Percentiles rank a stretch among this genome's conserved stretches.
These are phyloP conservation scores for Agrenia bidenticulata DNA, from an alignment of 2,888 invertebrate species.

Conservation along the genomic window DNA sequence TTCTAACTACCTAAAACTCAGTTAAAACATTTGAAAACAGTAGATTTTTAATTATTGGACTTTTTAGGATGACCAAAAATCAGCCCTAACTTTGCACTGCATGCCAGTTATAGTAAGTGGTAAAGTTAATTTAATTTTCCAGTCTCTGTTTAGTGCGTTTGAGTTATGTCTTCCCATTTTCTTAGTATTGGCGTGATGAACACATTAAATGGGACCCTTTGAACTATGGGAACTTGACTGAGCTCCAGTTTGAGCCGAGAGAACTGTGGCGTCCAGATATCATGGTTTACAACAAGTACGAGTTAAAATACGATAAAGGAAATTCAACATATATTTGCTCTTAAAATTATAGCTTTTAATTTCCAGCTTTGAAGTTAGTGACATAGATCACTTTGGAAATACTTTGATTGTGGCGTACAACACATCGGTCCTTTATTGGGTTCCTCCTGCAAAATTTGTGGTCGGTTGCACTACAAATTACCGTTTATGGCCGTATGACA, in stretches of 20 bases:
- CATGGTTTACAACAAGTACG: constrained; percentile 24
- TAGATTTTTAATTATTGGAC: constrained; percentile 8
- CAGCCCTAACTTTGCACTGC: constrained; percentile 20
- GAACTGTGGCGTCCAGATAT: constrained; percentile 38
- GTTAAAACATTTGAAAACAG: not conserved
- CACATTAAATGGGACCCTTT: constrained; percentile 37
- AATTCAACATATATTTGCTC: not conserved
- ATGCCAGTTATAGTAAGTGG: constrained; percentile 21
- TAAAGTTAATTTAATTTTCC: constrained; percentile 4
- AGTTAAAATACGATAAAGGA: not conserved
- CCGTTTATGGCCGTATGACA: constrained; percentile 39
- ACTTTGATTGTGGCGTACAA: constrained; percentile 8
- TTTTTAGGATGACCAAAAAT: constrained; percentile 27
- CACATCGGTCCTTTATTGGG: constrained; percentile 24
- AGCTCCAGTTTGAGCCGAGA: constrained; percentile 19
- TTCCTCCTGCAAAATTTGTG: constrained; percentile 31
- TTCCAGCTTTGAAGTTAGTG: constrained; percentile 27
- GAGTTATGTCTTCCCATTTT: no score
- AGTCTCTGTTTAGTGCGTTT: not conserved
- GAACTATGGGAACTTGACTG: constrained; percentile 27
- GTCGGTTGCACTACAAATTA: constrained; percentile 28
- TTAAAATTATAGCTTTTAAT: not conserved
- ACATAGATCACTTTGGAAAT: constrained; percentile 32
- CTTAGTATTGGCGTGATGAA: constrained; percentile 32
- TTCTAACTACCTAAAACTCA: no score